These are phyloP conservation scores for Tinamus major DNA, from an alignment of 2,797 vertebrate genomes.

Conservation along the genomic window DNA sequence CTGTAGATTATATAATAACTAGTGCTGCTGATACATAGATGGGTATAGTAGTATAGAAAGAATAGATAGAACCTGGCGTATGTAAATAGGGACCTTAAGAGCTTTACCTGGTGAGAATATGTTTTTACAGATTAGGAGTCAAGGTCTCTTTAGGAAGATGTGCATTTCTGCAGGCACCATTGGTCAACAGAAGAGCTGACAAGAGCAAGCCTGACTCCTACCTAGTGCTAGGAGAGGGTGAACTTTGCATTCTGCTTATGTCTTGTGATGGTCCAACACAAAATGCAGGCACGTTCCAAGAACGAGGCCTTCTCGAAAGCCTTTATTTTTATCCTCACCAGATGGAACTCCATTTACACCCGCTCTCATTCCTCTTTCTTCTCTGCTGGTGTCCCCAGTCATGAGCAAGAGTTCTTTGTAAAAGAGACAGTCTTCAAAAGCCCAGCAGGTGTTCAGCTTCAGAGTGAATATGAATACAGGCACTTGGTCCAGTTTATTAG, in stretches of 20 bases:
- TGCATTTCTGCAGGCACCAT: not conserved
- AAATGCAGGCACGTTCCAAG: not conserved
- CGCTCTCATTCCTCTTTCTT: too few species aligned
- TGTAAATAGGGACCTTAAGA: not conserved
- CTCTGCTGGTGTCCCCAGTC: too few species aligned
- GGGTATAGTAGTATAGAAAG: not conserved
- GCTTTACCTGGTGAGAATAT: not conserved
- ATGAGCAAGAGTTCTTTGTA: too few species aligned
- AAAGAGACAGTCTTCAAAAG: too few species aligned
- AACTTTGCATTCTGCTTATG: not conserved
- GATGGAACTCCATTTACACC: too few species aligned
- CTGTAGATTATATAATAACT: not conserved
- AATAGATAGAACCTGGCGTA: not conserved
- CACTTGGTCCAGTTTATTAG: too few species aligned
- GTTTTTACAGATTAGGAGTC: not conserved
- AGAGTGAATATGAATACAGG: too few species aligned
- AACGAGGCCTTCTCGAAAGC: not conserved
- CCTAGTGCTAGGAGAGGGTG: not conserved
- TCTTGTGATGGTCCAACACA: not conserved
- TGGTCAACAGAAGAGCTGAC: not conserved
- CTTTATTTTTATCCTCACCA: not conserved
- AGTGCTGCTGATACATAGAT: not conserved
- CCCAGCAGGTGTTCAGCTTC: too few species aligned
- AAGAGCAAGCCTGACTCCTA: not conserved
- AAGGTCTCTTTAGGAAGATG: not conserved